Evolutionary conservation across 1,140 invertebrate species (phyloP), one percentile per base, ranked within the genome.

Genomic region (Formica selysi): DNA sequence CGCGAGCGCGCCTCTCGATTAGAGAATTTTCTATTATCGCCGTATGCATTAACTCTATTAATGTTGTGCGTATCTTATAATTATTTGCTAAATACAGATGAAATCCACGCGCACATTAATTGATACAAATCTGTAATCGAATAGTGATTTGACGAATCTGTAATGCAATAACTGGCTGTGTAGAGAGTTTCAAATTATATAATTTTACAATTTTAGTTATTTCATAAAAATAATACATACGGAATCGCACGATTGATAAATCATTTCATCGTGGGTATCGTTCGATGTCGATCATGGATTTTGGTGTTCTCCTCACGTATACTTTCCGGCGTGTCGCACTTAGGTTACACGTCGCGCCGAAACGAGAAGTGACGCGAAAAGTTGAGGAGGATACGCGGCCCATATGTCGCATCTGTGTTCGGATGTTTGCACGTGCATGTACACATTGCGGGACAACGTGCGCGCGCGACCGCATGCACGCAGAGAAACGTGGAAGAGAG

Each of bases 401-500:
- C n/a, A 16, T 65, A 2, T 7, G 8, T 6, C 11, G 57, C 26
- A 44, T 64, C n/a, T 13, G 70, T 26, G 41, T 36, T 38, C 26
- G 76, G 7, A 36, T 51, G 48, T 78, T 57, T 65, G 73, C 59
- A 79, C 51, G 67, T 6, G 44, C 51, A 41, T 44, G 3, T 29
- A 38, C 48, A 62, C 16, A 22, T 36, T 48, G 64, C 22, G 41
- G 10, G n/a, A 67, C 36, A 67, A 67, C 36, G 67, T 57, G 79
- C 62, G 90, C 79, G 80, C 65, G 67, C 67, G 65, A 76, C 85
- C 80, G 10, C 44, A 38, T 73, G 32, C 32, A 32, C 32, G 64
- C 79, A 65, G 76, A 89, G 76, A 87, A 88, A 91, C 78, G 88
- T 92, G 83, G 86, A 93, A 92, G 89, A 85, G 91, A 91, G 88